Percentiles rank a stretch among this genome's conserved stretches.
Conservation (phyloP, 1,140 invertebrate species). For the Mylabris phalerata region DNA sequence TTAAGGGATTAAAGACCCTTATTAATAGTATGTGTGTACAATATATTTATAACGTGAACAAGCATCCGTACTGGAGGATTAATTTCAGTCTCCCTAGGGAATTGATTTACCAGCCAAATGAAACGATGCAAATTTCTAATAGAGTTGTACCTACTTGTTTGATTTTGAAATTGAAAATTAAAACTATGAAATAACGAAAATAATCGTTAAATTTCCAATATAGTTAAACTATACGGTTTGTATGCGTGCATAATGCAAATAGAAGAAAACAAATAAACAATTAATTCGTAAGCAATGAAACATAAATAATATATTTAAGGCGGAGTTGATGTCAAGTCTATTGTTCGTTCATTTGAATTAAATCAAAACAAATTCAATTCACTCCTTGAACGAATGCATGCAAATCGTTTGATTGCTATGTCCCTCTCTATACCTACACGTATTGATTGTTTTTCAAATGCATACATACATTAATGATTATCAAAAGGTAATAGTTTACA, state of each 20-base stretch:
- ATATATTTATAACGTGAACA: too few relatives aligned
- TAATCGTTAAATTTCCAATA: too few relatives aligned
- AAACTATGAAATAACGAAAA: too few relatives aligned
- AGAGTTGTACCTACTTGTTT: too few relatives aligned
- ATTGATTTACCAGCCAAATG: too few relatives aligned
- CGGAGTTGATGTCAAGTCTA: constrained; percentile 10
- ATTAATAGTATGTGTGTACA: too few relatives aligned
- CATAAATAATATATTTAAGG: constrained; percentile 11
- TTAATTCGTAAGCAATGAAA: constrained; percentile 11
- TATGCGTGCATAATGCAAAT: background rate
- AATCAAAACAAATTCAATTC: constrained; percentile 15
- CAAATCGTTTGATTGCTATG: constrained; percentile 9
- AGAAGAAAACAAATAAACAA: constrained; percentile 1
- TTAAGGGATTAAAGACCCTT: constrained; percentile 6
- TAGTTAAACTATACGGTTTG: too few relatives aligned
- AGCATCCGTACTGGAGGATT: too few relatives aligned
- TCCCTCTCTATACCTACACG: too few relatives aligned
- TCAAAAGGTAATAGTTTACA: constrained; percentile 1
- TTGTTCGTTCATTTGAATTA: constrained; percentile 11
- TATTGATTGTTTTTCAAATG: constrained; percentile 7
- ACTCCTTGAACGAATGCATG: constrained; percentile 13
- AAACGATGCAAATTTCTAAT: too few relatives aligned
- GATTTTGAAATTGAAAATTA: too few relatives aligned
- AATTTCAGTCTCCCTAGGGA: too few relatives aligned
- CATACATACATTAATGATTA: background rate